A percentile compares a stretch with the other conserved stretches of the same genome.
Conservation (phyloP, 2,797 vertebrate species). For the Diglossa cyanea region DNA sequence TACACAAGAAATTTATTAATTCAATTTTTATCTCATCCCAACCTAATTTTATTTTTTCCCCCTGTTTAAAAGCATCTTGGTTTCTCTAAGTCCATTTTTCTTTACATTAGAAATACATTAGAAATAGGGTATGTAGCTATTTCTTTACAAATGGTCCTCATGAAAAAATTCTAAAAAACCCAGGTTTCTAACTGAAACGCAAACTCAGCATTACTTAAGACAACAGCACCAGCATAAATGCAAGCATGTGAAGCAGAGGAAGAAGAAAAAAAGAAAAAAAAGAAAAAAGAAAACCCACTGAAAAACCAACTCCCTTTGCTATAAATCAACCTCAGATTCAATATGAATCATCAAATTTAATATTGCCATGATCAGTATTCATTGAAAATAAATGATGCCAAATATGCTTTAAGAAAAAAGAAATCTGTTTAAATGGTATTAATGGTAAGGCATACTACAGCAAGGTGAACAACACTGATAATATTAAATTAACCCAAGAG, state of each 20-base stretch:
- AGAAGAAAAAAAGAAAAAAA: background rate
- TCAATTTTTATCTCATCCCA: background rate
- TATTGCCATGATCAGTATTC: constrained; percentile 71
- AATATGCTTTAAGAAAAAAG: constrained; percentile 74
- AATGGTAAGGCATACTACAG: constrained; percentile 73
- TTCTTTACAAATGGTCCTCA: background rate
- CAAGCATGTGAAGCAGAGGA: constrained; percentile 1
- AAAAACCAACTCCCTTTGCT: background rate
- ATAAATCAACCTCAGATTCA: constrained; percentile 68
- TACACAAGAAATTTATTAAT: background rate
- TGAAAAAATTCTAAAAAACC: constrained; percentile 21
- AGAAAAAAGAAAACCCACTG: accelerated
- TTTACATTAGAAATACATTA: background rate
- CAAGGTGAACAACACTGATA: constrained; percentile 83
- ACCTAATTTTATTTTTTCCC: background rate
- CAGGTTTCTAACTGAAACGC: background rate
- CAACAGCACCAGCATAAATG: constrained; percentile 8
- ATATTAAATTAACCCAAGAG: constrained; percentile 85
- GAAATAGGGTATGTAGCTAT: background rate
- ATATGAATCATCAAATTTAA: constrained; percentile 70
- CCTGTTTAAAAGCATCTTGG: background rate
- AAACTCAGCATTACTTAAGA: constrained; percentile 17
- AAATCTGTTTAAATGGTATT: constrained; percentile 77
- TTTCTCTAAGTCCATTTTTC: background rate
- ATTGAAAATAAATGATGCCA: constrained; percentile 74